Evolutionary conservation across 2,113 vertebrate species (phyloP).

Genomic region (Corythoichthys haematopterus): DNA sequence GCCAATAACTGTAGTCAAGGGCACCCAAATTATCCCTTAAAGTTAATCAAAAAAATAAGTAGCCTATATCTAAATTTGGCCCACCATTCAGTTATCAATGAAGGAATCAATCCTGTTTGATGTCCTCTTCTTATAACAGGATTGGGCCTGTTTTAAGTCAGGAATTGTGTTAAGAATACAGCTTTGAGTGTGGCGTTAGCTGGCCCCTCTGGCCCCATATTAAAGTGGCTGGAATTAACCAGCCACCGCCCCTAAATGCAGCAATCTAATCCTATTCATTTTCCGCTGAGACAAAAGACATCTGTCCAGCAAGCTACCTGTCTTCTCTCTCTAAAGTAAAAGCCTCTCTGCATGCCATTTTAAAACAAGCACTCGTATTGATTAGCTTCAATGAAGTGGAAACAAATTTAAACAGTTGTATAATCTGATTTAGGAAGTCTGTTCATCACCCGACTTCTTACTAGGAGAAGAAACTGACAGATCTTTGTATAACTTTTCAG

Average conservation of each 20-base stretch:
- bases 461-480: background rate
- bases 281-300: slow-evolving; percentile 9
- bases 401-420: background rate
- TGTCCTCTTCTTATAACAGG: background rate
- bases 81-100: background rate
- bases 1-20: too few species aligned
- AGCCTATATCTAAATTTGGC: background rate
- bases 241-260: slow-evolving; percentile 2
- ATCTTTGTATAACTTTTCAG: background rate
- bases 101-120: background rate
- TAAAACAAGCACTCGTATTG: background rate
- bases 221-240: slow-evolving; percentile 4
- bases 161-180: background rate
- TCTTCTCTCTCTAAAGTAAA: background rate
- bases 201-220: slow-evolving; percentile 4
- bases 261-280: slow-evolving; percentile 14
- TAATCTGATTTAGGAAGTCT: background rate
- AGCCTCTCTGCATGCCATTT: background rate
- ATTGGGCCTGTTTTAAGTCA: slow-evolving; percentile 1
- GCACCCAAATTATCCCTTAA: too few species aligned
- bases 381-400: slow-evolving; percentile 2
- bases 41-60: too few species aligned
- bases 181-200: slow-evolving; percentile 4
- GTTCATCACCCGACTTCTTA: background rate
- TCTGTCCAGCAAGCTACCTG: slow-evolving; percentile 12